These are phyloP conservation scores for Drosophila azteca DNA, from an alignment of 1,140 invertebrate genomes.

Conservation along the genomic window DNA sequence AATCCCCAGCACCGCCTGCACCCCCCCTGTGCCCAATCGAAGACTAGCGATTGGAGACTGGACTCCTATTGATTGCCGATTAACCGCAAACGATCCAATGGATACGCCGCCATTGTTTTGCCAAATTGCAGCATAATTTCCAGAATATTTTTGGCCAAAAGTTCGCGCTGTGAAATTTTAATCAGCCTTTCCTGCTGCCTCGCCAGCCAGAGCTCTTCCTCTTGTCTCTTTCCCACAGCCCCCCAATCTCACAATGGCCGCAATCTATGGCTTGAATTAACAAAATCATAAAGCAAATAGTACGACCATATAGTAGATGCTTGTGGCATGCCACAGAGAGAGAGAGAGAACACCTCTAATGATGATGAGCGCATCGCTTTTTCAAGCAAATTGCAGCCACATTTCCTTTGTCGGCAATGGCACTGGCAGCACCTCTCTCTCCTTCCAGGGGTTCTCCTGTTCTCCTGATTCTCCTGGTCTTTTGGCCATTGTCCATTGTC, in stretches of 20 bases:
- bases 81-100: constrained; percentile 61
- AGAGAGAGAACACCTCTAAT: constrained; percentile 60
- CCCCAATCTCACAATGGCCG: neutral
- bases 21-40: too few relatives aligned
- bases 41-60: neutral
- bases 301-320: constrained; percentile 38
- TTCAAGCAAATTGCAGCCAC: constrained; percentile 77
- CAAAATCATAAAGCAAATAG: constrained; percentile 80
- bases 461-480: neutral
- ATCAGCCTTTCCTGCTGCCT: constrained; percentile 57
- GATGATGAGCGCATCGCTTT: constrained; percentile 79
- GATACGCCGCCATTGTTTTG: constrained; percentile 44
- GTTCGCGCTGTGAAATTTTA: constrained; percentile 49
- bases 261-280: constrained; percentile 66
- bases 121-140: constrained; percentile 76
- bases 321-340: constrained; percentile 10
- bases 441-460: constrained; percentile 1
- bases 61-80: constrained; percentile 74
- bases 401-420: constrained; percentile 79
- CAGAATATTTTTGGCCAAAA: constrained; percentile 49
- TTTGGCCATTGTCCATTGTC: constrained; percentile 17
- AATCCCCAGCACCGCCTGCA: too few relatives aligned
- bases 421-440: constrained; percentile 45
- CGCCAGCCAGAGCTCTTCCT: constrained; percentile 2
- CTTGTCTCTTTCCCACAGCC: constrained; percentile 60